Evolutionary conservation across 2,888 invertebrate species (phyloP).

Genomic region (Pseudococcus longispinus): DNA sequence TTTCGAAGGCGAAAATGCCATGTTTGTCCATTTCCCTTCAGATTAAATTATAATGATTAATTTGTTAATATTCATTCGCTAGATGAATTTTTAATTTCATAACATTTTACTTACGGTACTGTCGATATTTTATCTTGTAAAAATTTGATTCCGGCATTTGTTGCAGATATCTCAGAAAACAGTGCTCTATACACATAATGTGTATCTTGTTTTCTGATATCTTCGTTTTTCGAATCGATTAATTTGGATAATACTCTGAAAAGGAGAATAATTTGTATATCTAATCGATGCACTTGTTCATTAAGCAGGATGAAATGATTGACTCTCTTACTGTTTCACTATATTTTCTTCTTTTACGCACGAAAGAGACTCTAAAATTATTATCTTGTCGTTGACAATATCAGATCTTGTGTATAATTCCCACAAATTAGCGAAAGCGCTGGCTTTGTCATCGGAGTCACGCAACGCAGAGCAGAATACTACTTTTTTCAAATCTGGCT

Average conservation of each 20-base stretch:
- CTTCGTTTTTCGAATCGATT: constrained; percentile 23
- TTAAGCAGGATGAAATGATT: background rate
- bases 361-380: constrained; percentile 39
- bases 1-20: background rate
- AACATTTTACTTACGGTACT: background rate
- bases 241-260: constrained; percentile 5
- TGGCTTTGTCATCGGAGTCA: constrained; percentile 27
- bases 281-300: too few relatives aligned
- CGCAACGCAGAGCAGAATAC: constrained; percentile 55
- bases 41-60: background rate
- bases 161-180: background rate
- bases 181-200: background rate
- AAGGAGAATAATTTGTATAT: background rate
- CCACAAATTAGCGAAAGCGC: constrained; percentile 11
- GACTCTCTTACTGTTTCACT: constrained; percentile 11
- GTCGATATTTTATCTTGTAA: background rate
- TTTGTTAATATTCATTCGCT: background rate
- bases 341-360: background rate
- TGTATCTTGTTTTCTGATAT: constrained; percentile 8
- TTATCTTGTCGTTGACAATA: constrained; percentile 49
- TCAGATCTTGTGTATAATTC: constrained; percentile 6
- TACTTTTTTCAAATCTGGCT: constrained; percentile 57
- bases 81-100: background rate
- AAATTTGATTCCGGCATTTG: background rate
- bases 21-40: background rate